A percentile compares a stretch with the other conserved stretches of the same genome.
These are phyloP conservation scores for Dugesia japonica DNA, from an alignment of 2,888 invertebrate genomes.

Conservation along the genomic window DNA sequence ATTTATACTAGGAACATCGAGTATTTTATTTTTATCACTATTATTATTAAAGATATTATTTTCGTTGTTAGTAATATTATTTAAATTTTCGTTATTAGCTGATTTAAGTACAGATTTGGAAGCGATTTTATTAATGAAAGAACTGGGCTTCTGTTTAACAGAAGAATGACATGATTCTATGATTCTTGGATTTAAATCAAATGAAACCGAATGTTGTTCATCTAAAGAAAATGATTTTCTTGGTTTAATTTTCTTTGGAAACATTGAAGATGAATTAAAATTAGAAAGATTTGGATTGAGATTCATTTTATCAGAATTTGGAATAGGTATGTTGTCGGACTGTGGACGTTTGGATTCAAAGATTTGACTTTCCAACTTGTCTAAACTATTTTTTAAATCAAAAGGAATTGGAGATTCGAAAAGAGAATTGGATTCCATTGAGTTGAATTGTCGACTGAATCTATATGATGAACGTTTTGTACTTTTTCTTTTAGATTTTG, in stretches of 20 bases:
- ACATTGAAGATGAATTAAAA: neutral
- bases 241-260: neutral
- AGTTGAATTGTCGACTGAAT: neutral
- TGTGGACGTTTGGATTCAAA: neutral
- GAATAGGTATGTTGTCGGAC: neutral
- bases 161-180: neutral
- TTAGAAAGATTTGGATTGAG: neutral
- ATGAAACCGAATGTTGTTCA: neutral
- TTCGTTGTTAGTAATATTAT: neutral
- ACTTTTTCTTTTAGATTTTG: neutral
- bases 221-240: neutral
- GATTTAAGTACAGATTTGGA: neutral
- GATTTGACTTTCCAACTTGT: neutral
- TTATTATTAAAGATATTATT: neutral
- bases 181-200: neutral
- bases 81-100: neutral
- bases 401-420: neutral
- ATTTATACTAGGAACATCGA: neutral
- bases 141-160: neutral
- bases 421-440: neutral
- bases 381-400: neutral
- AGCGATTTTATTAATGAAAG: neutral
- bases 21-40: neutral
- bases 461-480: neutral
- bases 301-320: neutral